phyloP scores from a whole-genome alignment of 2,113 vertebrate species.

The Varanus komodoensis region DNA sequence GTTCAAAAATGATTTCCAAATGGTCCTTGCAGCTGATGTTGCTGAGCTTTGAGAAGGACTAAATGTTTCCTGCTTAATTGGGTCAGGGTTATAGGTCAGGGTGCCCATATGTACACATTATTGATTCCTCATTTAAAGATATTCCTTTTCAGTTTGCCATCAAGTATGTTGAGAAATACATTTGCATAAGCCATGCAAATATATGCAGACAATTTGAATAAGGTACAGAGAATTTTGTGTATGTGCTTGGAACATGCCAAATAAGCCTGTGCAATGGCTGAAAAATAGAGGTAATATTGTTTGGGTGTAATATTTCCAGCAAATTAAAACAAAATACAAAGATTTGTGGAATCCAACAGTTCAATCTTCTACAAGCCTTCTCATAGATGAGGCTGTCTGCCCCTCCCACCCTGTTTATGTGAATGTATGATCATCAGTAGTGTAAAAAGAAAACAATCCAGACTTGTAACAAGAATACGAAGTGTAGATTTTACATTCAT shows the following conservation, averaged over 20 bases:
- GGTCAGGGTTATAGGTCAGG: background rate
- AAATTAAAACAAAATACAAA: slow-evolving; percentile 27
- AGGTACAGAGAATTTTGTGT: slow-evolving; percentile 20
- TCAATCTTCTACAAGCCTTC: background rate
- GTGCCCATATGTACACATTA: slow-evolving; percentile 12
- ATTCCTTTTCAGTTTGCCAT: background rate
- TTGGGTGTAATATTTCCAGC: slow-evolving; percentile 19
- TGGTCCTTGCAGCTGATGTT: background rate
- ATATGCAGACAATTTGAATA: slow-evolving; percentile 35
- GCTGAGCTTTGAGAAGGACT: background rate
- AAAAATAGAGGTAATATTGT: slow-evolving; percentile 30
- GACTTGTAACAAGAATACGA: background rate
- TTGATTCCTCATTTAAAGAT: slow-evolving; percentile 29
- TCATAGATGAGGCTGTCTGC: background rate
- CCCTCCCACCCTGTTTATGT: background rate
- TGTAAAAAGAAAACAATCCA: background rate
- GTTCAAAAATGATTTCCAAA: slow-evolving; percentile 43
- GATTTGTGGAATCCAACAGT: slow-evolving; percentile 14
- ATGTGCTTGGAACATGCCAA: slow-evolving; percentile 36
- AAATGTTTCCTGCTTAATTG: background rate
- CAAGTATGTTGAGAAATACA: slow-evolving; percentile 30
- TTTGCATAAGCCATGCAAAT: slow-evolving; percentile 44
- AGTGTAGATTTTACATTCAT: background rate
- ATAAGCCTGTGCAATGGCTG: slow-evolving; percentile 8
- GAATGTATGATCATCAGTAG: background rate